Evolutionary conservation across 2,797 vertebrate species (phyloP), one percentile per base, ranked within the genome.

Genomic region (Galago senegalensis): DNA sequence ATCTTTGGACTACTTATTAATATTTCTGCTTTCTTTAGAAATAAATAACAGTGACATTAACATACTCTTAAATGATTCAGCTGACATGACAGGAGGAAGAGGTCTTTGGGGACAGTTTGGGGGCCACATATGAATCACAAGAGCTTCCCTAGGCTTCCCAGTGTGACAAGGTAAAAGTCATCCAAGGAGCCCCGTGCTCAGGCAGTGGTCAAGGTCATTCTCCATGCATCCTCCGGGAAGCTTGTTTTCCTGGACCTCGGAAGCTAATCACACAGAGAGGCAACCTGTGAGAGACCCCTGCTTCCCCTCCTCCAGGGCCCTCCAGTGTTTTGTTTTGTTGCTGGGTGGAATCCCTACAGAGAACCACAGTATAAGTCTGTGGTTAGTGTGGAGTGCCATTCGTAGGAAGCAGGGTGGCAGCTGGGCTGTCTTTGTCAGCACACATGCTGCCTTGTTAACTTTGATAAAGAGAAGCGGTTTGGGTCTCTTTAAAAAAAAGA

Each of bases 241-340:
- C 82, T 96, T 53, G 37, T 29, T 60, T 80, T 81, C 49, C 60
- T 0, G 12, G 92, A 70, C 91, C 92, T 84, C 0, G 4, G 94
- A 85, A 58, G 89, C 84, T 21, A 16, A 79, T 63, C 65, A 17
- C 49, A n/a, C 20, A 20, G 79, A 21, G 80, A 34, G 77, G 91
- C 91, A 53, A 75, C 75, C 70, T 93, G 93, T 2, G 37, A 29
- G 86, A 92, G 70, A 23, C 76, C 87, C 73, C 43, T 1, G 3
- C 60, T 77, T 77, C 92, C 77, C 73, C 34, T 29, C 60, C 46
- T 34, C 72, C 4, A 5, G 73, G 60, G 95, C 90, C 86, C 14
- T 83, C 82, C 85, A 80, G 86, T 97, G 97, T 97, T 98, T 98
- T 98, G 96, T 98, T 98, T 98, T 91, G 98, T 98, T 98, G 97